These are phyloP conservation scores for Pyrrhia umbra DNA, from an alignment of 2,888 invertebrate species.

Conservation along the genomic window DNA sequence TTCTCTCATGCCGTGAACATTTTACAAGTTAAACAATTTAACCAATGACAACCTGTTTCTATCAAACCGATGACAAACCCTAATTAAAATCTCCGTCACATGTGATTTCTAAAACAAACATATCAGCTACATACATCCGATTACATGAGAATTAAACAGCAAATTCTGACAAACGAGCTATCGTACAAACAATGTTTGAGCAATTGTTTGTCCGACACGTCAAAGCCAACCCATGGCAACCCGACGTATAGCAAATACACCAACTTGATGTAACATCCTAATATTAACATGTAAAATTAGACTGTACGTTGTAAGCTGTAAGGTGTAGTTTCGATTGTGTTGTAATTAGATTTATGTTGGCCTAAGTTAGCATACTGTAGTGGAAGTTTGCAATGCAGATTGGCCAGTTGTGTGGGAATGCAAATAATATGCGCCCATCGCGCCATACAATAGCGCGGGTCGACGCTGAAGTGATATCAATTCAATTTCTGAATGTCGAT, in stretches of 20 bases:
- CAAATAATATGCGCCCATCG: constrained; percentile 77
- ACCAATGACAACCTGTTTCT: neutral
- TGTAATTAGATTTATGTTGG: constrained; percentile 57
- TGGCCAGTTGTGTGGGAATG: constrained; percentile 84
- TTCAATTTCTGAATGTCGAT: constrained; percentile 53
- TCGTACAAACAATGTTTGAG: constrained; percentile 66
- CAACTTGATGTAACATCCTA: constrained; percentile 50
- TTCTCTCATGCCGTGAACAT: no score
- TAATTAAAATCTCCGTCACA: constrained; percentile 35
- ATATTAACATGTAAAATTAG: constrained; percentile 3
- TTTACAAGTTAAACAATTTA: no score
- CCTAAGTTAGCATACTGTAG: constrained; percentile 75
- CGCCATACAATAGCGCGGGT: constrained; percentile 59
- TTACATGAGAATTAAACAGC: constrained; percentile 62
- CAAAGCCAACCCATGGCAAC: constrained; percentile 77
- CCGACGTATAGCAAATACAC: constrained; percentile 67
- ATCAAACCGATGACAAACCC: constrained; percentile 9
- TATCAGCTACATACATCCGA: constrained; percentile 55
- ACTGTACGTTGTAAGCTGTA: neutral
- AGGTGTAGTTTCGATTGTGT: constrained; percentile 13
- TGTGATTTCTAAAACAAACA: constrained; percentile 43
- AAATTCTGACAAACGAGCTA: constrained; percentile 64
- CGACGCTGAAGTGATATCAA: constrained; percentile 58
- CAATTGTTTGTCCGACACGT: constrained; percentile 78
- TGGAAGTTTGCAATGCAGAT: constrained; percentile 86